phyloP scores from a whole-genome alignment of 2,797 vertebrate genomes.

The Loriculus beryllinus region DNA sequence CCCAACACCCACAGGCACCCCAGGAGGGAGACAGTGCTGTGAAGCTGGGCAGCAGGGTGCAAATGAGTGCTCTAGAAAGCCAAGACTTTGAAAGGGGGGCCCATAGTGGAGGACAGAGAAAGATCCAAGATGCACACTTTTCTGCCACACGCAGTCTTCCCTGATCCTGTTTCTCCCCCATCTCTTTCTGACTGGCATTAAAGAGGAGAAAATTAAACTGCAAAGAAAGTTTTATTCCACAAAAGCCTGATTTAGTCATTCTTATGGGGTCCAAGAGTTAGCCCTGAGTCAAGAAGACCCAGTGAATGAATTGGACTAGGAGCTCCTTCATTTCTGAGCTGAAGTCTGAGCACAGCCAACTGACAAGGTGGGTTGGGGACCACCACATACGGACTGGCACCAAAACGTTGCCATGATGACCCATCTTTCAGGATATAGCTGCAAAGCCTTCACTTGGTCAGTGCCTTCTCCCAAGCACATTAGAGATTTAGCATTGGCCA shows the following conservation, averaged over 20 bases:
- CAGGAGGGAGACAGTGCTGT: conserved; percentile 86
- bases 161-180: background rate
- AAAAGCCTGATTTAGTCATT: conserved; percentile 11
- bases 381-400: background rate
- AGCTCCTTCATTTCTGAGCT: background rate
- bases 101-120: background rate
- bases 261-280: background rate
- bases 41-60: background rate
- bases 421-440: background rate
- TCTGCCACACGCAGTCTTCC: background rate
- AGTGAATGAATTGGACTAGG: background rate
- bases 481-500: background rate
- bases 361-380: background rate
- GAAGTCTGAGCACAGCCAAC: background rate
- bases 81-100: background rate
- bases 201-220: conserved; percentile 9
- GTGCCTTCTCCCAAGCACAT: background rate
- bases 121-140: background rate
- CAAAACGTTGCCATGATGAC: background rate
- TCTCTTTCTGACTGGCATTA: background rate
- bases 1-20: conserved; percentile 76
- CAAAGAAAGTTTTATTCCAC: background rate
- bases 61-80: background rate
- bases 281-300: background rate
- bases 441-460: background rate